Evolutionary conservation across 2,888 invertebrate species (phyloP), one percentile per base, ranked within the genome.

Genomic region (Pterobdella sp.): DNA sequence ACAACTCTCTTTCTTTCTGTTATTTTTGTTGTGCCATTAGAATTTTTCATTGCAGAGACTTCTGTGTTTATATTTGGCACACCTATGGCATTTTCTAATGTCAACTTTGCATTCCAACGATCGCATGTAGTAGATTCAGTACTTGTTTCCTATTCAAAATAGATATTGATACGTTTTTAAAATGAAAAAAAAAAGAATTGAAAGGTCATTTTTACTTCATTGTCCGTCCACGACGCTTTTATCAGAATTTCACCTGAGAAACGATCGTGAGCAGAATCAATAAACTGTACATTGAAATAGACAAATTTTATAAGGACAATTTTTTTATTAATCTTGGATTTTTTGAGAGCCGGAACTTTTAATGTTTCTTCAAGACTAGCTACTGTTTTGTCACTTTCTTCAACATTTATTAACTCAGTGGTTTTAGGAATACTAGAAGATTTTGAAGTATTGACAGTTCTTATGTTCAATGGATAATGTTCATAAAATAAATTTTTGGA

Each of bases 281-380:
- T 74, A 29, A 74, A 83, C 7, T 83, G 83, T 35, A 83, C 80
- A 76, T 83, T 83, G 76, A 82, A 80, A 76, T 83, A 83, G 73
- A 82, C 81, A 42, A 83, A 81, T 68, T 82, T 79, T 52, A 83
- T 80, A 73, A 81, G 81, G 4, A 83, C 82, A 73, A 79, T 80
- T 42, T 42, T 42, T 42, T 42, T 42, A 18, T 18, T 18, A 18
- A 7, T 18, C 42, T 42, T 42, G 10, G 18, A 42, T 42, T 42
- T 7, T 7, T 14, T 14, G 7, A 42, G 42, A 42, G 18, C 10
- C 42, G 42, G 18, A 14, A 14, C 18, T 42, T 42, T 42, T 18
- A 14, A 18, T 18, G 7, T 42, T 42, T 18, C 42, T 14, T 42
- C 18, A 7, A 42, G 42, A 42, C 7, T 18, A 14, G 18, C 42